Evolutionary conservation across 2,797 vertebrate species (phyloP), one percentile per base, ranked within the genome.

Genomic region (Simalia tracyae): DNA sequence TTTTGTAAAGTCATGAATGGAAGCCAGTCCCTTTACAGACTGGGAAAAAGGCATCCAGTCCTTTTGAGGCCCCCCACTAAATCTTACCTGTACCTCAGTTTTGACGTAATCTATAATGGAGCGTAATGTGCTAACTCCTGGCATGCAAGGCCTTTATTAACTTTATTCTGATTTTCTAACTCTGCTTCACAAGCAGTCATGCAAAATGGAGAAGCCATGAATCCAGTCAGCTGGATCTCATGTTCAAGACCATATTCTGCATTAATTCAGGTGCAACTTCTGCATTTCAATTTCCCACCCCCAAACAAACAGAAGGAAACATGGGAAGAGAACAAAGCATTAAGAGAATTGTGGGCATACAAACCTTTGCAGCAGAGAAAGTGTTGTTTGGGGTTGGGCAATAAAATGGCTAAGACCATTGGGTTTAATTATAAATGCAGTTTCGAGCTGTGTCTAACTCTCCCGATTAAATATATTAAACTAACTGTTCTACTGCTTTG

Each of bases 391-490:
- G 88, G 64, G 42, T 24, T 87, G 57, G 59, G 85, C 76, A 50
- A 92, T 92, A 91, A 87, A 86, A 90, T 90, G 81, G 89, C 93
- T 63, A 63, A 14, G 19, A 92, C 42, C 46, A 91, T 87, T 84
- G 87, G 68, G 91, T 94, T 95, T 88, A 91, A 64, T 92, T 50
- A 24, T 94, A 92, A 91, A 5, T 56, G 88, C 92, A 95, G 85
- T 24, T 36, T 85, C n/a, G n/a, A 89, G 46, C 93, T 24, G 0
- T 3, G 56, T 26, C 88, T 87, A 91, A 90, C 31, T 10, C 68
- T 96, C 42, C 81, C 93, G 86, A 89, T 95, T 96, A 95, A 94
- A 94, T 92, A 84, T 86, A 93, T 93, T 87, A 86, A 92, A 50
- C 42, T 91, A 95, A 86, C 28, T 92, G 88, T 90, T 91, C 93